These are phyloP conservation scores for Magallana angulata DNA, from an alignment of 1,140 invertebrate species.

Conservation along the genomic window DNA sequence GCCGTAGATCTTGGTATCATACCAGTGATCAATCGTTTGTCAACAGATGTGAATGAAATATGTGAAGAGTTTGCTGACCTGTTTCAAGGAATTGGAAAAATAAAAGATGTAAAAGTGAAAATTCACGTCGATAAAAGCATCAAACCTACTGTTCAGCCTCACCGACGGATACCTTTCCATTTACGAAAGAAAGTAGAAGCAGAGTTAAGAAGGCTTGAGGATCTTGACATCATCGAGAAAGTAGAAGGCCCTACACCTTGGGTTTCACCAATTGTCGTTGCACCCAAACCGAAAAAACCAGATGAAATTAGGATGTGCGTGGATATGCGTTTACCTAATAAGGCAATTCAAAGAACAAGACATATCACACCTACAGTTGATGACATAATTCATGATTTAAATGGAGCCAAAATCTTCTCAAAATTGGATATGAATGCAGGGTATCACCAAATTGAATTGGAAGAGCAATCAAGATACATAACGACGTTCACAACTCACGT, in stretches of 20 bases:
- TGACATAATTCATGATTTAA: conserved; percentile 54
- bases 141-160: conserved; percentile 42
- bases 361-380: conserved; percentile 55
- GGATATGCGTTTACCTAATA: conserved; percentile 60
- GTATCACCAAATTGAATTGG: conserved; percentile 60
- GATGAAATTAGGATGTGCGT: conserved; percentile 57
- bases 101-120: conserved; percentile 57
- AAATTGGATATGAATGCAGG: conserved; percentile 62
- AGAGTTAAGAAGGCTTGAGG: conserved; percentile 49
- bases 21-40: neutral
- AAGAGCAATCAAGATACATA: conserved; percentile 51
- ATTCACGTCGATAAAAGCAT: conserved; percentile 60
- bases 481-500: conserved; percentile 62
- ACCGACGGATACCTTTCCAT: conserved; percentile 54
- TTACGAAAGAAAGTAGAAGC: conserved; percentile 49
- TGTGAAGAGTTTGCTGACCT: conserved; percentile 24
- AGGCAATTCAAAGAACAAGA: conserved; percentile 55
- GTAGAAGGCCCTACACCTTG: conserved; percentile 66
- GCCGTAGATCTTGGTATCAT: conserved; percentile 36
- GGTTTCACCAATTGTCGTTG: conserved; percentile 64
- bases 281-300: conserved; percentile 60
- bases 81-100: conserved; percentile 57
- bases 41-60: neutral
- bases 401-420: conserved; percentile 56
- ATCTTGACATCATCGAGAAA: conserved; percentile 64